Evolutionary conservation across 1,140 invertebrate genomes (phyloP), one percentile per base, ranked within the genome.

Genomic region (Leptopilina boulardi): DNA sequence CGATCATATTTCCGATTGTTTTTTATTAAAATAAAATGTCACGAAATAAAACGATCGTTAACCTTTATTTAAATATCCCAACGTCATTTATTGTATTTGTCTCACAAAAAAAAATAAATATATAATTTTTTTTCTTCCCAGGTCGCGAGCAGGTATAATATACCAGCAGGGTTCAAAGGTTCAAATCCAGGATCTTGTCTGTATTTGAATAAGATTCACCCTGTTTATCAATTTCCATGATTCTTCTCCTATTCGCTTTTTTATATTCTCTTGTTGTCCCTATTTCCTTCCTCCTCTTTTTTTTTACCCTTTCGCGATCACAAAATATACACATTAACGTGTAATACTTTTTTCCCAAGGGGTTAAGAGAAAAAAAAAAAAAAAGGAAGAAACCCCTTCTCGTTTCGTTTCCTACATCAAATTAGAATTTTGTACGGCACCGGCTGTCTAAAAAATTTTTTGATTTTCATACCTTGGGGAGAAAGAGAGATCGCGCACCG

Each of bases 171-270:
- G 79, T 38, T 79, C 77, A 42, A 77, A 76, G 76, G 78, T 80
- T 81, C 75, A 79, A 86, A 87, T 87, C 79, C 82, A 81, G 83
- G 81, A 87, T 87, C 85, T 85, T 84, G 85, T 84, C 86, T 88
- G 81, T 85, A 88, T 88, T 88, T 88, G 85, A 88, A 88, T 88
- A 88, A 87, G 87, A 88, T 88, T 85, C 86, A 88, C 83, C 87
- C 87, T 87, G 86, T 87, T 88, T 87, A 87, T 86, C 82, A 87
- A 87, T 88, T 87, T 80, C 83, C 86, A 86, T 83, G 74, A 87
- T 84, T 84, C 78, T 72, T 76, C 76, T 79, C 71, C 82, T 42
- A 42, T 42, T 42, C 41, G 41, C n/a, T n/a, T n/a, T n/a, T n/a
- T n/a, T n/a, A n/a, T 51, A n/a, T 51, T 18, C 26, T 66, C 59